A percentile compares a stretch with the other conserved stretches of the same genome.
These are phyloP conservation scores for Gari tellinella DNA, from an alignment of 2,888 invertebrate species.

Conservation along the genomic window DNA sequence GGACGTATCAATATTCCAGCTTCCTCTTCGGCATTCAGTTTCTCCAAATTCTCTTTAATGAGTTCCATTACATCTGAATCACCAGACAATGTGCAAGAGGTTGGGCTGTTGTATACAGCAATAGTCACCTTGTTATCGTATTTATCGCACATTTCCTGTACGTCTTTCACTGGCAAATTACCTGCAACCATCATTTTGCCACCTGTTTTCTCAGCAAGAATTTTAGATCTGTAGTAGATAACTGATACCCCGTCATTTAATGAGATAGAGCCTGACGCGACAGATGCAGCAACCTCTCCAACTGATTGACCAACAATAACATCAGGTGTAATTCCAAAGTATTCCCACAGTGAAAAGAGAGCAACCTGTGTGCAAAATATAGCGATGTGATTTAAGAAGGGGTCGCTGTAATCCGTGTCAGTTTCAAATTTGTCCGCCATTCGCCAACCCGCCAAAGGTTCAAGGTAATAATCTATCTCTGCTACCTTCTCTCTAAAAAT, in stretches of 20 bases:
- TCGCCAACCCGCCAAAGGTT: slow-evolving; percentile 45
- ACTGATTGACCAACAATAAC: slow-evolving; percentile 66
- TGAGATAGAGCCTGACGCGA: slow-evolving; percentile 44
- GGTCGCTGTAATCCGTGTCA: slow-evolving; percentile 7
- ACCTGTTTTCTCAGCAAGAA: slow-evolving; percentile 37
- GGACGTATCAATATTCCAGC: slow-evolving; percentile 2
- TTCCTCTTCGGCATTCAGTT: slow-evolving; percentile 14
- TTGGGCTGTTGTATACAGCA: slow-evolving; percentile 66
- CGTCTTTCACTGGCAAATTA: slow-evolving; percentile 32
- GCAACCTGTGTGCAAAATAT: slow-evolving; percentile 65
- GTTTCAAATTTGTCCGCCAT: slow-evolving; percentile 48
- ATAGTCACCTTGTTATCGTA: slow-evolving; percentile 41
- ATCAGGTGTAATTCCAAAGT: slow-evolving; percentile 55
- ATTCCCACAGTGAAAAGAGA: slow-evolving; percentile 43
- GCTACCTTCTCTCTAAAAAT: slow-evolving; percentile 60
- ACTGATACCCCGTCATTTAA: slow-evolving; percentile 57
- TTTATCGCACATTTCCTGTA: slow-evolving; percentile 36
- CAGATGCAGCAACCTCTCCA: slow-evolving; percentile 68
- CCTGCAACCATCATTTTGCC: slow-evolving; percentile 60
- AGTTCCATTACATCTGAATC: slow-evolving; percentile 44
- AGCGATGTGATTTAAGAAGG: slow-evolving; percentile 24
- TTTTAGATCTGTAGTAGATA: slow-evolving; percentile 57
- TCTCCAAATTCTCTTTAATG: slow-evolving; percentile 24
- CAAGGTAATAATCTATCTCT: slow-evolving; percentile 58
- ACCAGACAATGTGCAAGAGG: slow-evolving; percentile 67